Conservation (phyloP, 2,888 invertebrate genomes). For the Cerastoderma edule region DNA sequence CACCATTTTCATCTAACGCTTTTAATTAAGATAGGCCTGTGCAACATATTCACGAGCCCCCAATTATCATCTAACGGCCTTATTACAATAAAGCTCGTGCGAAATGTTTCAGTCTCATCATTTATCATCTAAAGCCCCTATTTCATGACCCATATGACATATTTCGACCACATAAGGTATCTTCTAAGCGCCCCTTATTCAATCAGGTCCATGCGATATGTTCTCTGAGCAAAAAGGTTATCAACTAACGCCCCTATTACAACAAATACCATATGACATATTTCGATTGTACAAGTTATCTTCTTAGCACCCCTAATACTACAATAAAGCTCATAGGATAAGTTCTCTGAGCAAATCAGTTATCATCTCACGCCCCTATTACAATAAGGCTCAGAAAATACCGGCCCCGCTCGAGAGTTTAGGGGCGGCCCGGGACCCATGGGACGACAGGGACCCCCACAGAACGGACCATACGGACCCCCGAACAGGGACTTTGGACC, state of each 20-base stretch:
- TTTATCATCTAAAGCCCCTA: no score
- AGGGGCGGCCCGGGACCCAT: constrained; percentile 24
- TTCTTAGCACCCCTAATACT: background rate
- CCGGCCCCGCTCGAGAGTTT: constrained; percentile 40
- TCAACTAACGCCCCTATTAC: background rate
- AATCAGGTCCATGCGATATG: background rate
- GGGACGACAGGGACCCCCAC: background rate
- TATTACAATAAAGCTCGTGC: no score
- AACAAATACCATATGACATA: background rate
- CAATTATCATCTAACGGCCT: no score
- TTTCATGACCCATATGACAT: no score
- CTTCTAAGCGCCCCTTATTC: no score
- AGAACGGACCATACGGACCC: background rate
- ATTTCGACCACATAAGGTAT: no score
- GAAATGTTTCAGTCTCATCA: no score
- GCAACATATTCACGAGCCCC: no score
- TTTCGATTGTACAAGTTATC: background rate
- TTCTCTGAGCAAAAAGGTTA: background rate
- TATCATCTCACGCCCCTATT: no score
- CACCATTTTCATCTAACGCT: no score
- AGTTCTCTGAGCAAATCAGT: no score
- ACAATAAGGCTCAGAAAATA: constrained; percentile 38
- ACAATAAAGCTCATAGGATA: background rate
- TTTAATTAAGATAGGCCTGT: no score
- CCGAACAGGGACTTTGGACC: constrained; percentile 12